Base-by-base conservation (phyloP, 2,888 invertebrate species). In the Boloria selene region DNA sequence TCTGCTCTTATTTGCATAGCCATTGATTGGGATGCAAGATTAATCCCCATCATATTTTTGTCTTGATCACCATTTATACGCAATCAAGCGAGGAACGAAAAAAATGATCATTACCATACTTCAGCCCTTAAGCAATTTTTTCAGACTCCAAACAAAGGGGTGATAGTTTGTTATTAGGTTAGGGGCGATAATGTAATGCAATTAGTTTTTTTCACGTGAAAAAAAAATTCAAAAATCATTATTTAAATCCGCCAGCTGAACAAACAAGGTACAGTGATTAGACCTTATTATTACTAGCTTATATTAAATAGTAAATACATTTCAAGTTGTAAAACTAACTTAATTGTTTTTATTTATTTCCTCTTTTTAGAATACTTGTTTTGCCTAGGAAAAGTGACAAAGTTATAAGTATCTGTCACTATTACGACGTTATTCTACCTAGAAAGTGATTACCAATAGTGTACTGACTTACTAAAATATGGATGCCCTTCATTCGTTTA, bases 161-260 rank as follows among this genome's bases (percentile, higher is more conserved):
- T 86, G 87, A 83, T 85, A 88, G 85, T 90, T 89, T 89, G 87
- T 87, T 92, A 90, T 90, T 88, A 85, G 86, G 88, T 90, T 86
- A 85, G 92, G 91, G 90, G 91, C 90, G 91, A 90, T 90, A 92
- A 91, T 90, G 85, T 87, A 84, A 90, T 90, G 89, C 90, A 91
- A 91, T 90, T 87, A 90, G 79, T 84, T 86, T 90, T 88, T 88
- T 86, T 85, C n/a, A 80, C 70, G 59, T 66, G 69, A 69, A 68
- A 79, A 86, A 87, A 88, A 86, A 84, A 73, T 71, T 70, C 76
- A 80, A 83, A 85, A 87, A 80, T 89, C 86, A 87, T 90, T 89
- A 90, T 91, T 90, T 86, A 88, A 91, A 90, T 88, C 85, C 83
- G 83, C 87, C 90, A 90, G 91, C 90, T 90, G 91, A 90, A 80